A percentile compares a stretch with the other conserved stretches of the same genome.
Evolutionary conservation across 2,797 vertebrate genomes (phyloP).

Genomic region (Botia almorhae): DNA sequence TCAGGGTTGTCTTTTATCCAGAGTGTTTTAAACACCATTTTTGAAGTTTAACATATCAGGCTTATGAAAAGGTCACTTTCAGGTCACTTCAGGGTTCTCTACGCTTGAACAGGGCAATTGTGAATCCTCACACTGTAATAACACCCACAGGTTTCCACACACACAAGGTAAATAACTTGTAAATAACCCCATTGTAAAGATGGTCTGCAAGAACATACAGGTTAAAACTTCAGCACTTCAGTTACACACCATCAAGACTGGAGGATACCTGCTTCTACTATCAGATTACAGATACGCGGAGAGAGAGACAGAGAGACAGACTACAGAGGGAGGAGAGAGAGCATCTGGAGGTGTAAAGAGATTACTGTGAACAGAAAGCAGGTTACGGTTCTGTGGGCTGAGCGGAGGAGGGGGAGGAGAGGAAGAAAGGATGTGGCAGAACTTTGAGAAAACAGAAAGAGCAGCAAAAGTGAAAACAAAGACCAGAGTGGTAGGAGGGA

Average conservation of each 20-base stretch:
- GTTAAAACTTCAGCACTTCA: conserved; percentile 9
- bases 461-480: conserved; percentile 21
- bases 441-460: conserved; percentile 35
- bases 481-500: conserved; percentile 17
- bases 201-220: neutral
- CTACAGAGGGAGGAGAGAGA: conserved; percentile 38
- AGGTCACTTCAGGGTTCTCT: conserved; percentile 8
- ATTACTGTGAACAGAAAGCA: conserved; percentile 52
- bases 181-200: neutral
- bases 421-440: conserved; percentile 16
- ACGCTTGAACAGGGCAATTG: neutral
- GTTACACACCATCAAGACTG: conserved; percentile 8
- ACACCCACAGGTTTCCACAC: neutral
- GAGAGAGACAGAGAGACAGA: neutral
- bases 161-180: conserved; percentile 11
- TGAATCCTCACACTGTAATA: conserved; percentile 17
- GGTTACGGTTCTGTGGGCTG: conserved; percentile 36
- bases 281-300: conserved; percentile 47
- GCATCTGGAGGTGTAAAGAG: conserved; percentile 57
- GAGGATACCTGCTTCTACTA: conserved; percentile 30
- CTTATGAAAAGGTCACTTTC: conserved; percentile 1
- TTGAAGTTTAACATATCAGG: neutral
- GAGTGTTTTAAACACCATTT: neutral
- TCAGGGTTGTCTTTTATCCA: neutral
- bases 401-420: neutral